Conservation (phyloP, 2,888 invertebrate genomes). For the Andrena hattorfiana region DNA sequence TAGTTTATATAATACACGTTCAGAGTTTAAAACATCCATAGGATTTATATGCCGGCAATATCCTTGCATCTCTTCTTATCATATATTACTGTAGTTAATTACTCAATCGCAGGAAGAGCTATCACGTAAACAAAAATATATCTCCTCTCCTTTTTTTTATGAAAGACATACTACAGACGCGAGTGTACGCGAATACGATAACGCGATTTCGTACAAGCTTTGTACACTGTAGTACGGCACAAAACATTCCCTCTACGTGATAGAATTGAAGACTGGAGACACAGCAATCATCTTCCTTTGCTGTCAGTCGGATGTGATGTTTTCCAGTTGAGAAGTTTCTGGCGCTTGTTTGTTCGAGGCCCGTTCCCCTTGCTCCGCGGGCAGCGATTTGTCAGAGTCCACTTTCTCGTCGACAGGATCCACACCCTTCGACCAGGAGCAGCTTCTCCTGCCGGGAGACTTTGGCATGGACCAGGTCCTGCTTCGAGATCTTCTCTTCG, state of each 20-base stretch:
- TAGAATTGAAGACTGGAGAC: slow-evolving; percentile 17
- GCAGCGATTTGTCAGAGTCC: slow-evolving; percentile 19
- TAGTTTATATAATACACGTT: slow-evolving; percentile 8
- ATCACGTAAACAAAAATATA: slow-evolving; percentile 46
- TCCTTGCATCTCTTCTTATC: not conserved
- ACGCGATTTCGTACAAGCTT: slow-evolving; percentile 14
- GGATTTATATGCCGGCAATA: not conserved
- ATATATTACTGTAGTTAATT: not conserved
- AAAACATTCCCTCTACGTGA: not conserved
- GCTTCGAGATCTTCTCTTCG: slow-evolving; percentile 83
- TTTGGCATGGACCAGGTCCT: slow-evolving; percentile 88
- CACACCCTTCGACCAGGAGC: slow-evolving; percentile 86
- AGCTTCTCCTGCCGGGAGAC: slow-evolving; percentile 82
- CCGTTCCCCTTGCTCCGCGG: slow-evolving; percentile 14
- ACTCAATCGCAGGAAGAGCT: slow-evolving; percentile 20
- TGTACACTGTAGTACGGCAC: slow-evolving; percentile 15
- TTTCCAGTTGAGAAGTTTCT: slow-evolving; percentile 56
- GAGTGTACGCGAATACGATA: slow-evolving; percentile 1
- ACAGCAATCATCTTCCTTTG: slow-evolving; percentile 8
- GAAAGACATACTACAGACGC: slow-evolving; percentile 22
- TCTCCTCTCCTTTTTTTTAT: not conserved
- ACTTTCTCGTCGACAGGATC: slow-evolving; percentile 43
- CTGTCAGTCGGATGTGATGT: slow-evolving; percentile 61
- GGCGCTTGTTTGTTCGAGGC: slow-evolving; percentile 33
- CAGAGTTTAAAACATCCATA: slow-evolving; percentile 5